These are phyloP conservation scores for Heliconius ismenius DNA, from an alignment of 2,888 invertebrate species.

Conservation along the genomic window DNA sequence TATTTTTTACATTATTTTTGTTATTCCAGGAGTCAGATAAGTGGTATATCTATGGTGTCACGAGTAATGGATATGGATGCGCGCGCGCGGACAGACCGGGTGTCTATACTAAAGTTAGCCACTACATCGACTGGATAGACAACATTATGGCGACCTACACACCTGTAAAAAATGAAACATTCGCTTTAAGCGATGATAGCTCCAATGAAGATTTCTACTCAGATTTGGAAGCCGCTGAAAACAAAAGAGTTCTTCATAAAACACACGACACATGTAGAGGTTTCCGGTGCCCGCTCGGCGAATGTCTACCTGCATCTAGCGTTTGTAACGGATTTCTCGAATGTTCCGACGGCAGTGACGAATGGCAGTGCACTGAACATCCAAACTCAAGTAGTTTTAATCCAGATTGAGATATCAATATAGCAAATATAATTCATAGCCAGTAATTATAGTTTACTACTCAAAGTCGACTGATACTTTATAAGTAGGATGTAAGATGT, in stretches of 20 bases:
- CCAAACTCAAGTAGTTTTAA: constrained; percentile 57
- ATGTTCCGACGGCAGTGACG: constrained; percentile 89
- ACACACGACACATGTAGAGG: constrained; percentile 82
- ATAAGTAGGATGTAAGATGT: constrained; percentile 61
- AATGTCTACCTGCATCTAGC: constrained; percentile 86
- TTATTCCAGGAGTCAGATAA: constrained; percentile 70
- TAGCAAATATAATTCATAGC: constrained; percentile 54
- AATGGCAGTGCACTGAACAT: constrained; percentile 80
- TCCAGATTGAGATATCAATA: constrained; percentile 57
- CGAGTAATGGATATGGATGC: constrained; percentile 91
- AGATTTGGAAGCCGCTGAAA: constrained; percentile 73
- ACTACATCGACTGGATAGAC: constrained; percentile 88
- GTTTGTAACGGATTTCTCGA: constrained; percentile 90
- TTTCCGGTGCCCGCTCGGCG: constrained; percentile 88
- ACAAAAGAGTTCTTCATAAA: constrained; percentile 55
- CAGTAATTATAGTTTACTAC: constrained; percentile 63
- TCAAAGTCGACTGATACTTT: constrained; percentile 78
- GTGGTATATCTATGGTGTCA: constrained; percentile 85
- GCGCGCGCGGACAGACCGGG: constrained; percentile 90
- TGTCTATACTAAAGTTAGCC: constrained; percentile 89
- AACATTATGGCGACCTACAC: constrained; percentile 74
- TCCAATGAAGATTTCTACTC: constrained; percentile 63
- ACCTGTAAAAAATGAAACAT: constrained; percentile 52
- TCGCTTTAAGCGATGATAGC: constrained; percentile 48
- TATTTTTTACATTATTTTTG: constrained; percentile 1